Base-by-base conservation (phyloP, 2,888 invertebrate species). In the Ophion ellenae region DNA sequence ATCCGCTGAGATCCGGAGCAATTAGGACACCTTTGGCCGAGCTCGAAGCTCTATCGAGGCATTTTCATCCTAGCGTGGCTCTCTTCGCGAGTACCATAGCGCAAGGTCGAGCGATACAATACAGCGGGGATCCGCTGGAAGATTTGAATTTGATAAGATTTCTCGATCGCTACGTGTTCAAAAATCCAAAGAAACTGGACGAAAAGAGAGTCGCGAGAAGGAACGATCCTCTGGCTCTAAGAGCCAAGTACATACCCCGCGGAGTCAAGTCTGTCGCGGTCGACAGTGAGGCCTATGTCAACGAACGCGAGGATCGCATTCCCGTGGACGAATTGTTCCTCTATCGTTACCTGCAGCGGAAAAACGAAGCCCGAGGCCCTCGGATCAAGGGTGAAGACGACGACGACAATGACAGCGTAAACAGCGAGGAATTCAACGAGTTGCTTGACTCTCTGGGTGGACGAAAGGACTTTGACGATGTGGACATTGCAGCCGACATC, bases 111-210 rank as follows among this genome's bases (percentile, higher is more conserved):
- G 94, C 95, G 78, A 96, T 99, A 77, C 96, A 96, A 57, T 99
- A 99, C 94, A 96, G 96, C 83, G 99, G 99, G 0, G 99, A 99
- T 94, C 99, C 99, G 0, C 94, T 99, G 2, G 96, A 97, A 90
- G 99, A 99, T 94, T 98, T 99, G 93, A 97, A 97, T 0, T 95
- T 98, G 57, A 97, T 98, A 73, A 95, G 98, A 73, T 99, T 99
- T 94, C 95, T 99, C 69, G 99, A 99, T 91, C 96, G 99, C 66
- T 99, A 99, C 94, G 98, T 98, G 11, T 99, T 98, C 94, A 98
- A 98, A 93, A 99, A 99, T 95, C 98, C 98, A 0, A 98, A 97
- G 93, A 96, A 96, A 88, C 92, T 95, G 0, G 90, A n/a, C 77
- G 94, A 94, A 61, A 95, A 94, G 89, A 95, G 93, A 83, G 94